Evolutionary conservation across 2,113 vertebrate genomes (phyloP).

Genomic region (Clarias gariepinus): DNA sequence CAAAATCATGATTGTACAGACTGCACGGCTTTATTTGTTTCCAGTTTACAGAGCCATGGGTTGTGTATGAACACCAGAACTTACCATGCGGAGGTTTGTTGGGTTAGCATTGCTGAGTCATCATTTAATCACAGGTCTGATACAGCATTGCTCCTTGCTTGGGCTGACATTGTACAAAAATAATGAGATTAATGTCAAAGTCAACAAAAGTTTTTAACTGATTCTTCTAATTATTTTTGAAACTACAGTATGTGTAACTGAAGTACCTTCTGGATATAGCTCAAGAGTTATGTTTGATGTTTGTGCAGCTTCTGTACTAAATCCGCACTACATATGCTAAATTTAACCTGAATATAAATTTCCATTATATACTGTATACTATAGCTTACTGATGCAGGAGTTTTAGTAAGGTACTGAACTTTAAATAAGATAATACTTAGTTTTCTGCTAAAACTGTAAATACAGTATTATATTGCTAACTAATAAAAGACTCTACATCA

Average conservation of each 20-base stretch:
- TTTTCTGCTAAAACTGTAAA: background rate
- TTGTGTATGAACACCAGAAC: too few species aligned
- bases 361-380: too few species aligned
- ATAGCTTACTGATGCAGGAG: too few species aligned
- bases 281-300: background rate
- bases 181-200: background rate
- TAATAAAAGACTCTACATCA: background rate
- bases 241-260: background rate
- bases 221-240: background rate
- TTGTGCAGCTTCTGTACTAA: background rate
- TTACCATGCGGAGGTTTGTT: too few species aligned
- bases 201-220: background rate
- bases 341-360: background rate
- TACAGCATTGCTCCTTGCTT: background rate
- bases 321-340: background rate
- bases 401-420: background rate
- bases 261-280: background rate
- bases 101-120: too few species aligned
- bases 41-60: too few species aligned
- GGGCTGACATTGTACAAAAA: background rate
- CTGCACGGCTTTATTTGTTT: too few species aligned
- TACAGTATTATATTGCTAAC: background rate
- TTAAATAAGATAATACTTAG: background rate
- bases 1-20: too few species aligned
- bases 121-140: background rate